phyloP scores from a whole-genome alignment of 1,140 invertebrate species.

The Pissodes strobi region DNA sequence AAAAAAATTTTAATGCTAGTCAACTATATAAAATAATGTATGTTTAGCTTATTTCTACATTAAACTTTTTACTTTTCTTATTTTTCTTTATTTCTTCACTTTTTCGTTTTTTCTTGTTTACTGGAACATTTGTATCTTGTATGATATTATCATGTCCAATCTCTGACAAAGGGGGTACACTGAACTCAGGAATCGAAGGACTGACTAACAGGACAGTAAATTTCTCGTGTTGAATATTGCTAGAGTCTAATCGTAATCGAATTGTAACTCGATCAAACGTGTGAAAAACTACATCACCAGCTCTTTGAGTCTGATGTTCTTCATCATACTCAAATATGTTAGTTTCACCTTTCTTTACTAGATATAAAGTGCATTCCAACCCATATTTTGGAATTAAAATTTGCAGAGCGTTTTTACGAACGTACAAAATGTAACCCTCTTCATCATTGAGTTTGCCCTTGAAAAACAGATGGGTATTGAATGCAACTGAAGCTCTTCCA shows the following conservation, averaged over 20 bases:
- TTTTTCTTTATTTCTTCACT: constrained; percentile 16
- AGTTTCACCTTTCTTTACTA: constrained; percentile 62
- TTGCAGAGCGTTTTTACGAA: constrained; percentile 95
- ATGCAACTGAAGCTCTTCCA: constrained; percentile 90
- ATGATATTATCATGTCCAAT: neutral
- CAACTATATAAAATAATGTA: too few relatives aligned
- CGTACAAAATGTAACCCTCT: constrained; percentile 85
- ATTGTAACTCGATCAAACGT: constrained; percentile 91
- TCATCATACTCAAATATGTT: constrained; percentile 75
- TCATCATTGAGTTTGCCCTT: constrained; percentile 77
- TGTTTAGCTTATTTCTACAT: too few relatives aligned
- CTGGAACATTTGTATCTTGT: neutral
- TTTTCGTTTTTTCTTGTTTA: constrained; percentile 17
- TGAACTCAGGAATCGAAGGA: constrained; percentile 72
- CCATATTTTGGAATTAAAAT: constrained; percentile 96
- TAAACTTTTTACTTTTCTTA: constrained; percentile 26
- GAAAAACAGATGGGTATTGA: constrained; percentile 92
- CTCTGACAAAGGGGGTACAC: constrained; percentile 56
- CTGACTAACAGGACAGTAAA: constrained; percentile 84
- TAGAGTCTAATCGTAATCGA: constrained; percentile 82
- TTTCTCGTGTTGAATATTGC: constrained; percentile 93
- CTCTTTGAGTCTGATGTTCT: constrained; percentile 83
- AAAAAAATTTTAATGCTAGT: too few relatives aligned
- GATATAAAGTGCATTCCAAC: constrained; percentile 89
- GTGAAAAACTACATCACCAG: constrained; percentile 73